Evolutionary conservation across 2,797 vertebrate species (phyloP), one percentile per base, ranked within the genome.

Genomic region (Luscinia luscinia): DNA sequence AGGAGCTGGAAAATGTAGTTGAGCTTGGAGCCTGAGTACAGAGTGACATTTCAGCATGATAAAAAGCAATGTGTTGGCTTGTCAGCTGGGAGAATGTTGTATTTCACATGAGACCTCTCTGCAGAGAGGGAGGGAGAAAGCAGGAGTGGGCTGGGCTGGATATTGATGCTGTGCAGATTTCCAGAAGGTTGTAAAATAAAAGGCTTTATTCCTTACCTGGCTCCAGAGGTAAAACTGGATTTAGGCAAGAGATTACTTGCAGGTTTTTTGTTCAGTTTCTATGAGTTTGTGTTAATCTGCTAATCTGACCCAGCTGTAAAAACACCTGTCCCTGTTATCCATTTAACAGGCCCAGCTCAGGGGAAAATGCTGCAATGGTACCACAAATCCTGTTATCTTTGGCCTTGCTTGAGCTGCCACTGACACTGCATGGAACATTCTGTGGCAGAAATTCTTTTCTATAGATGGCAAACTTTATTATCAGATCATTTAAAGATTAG

Each of bases 241-340:
- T 67, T 77, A 64, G 87, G 46, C 3, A 61, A 58, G 66, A 82
- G 68, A 72, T 75, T 58, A 67, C n/a, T 57, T 86, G 68, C 40
- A 77, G 38, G 38, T 11, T 70, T 64, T 75, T 59, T 84, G 61
- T 93, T 92, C 54, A n/a, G 9, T 85, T 90, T 82, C 58, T 66
- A 3, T 78, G 77, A 36, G 69, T 93, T 84, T 83, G 45, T 94
- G 38, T 63, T 76, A 69, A 83, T 85, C 70, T 91, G 40, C 76
- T 95, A 43, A 83, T 96, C 77, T 83, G 86, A 84, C 10, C 22
- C 62, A 93, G 52, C 68, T 93, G 20, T 79, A 66, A 90, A 87
- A 93, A 91, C 76, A 66, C 58, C 90, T 92, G 27, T 83, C 38
- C 61, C 85, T 96, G 96, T 87, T 90, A 54, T 43, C 62, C 52